A percentile compares a stretch with the other conserved stretches of the same genome.
Conservation (phyloP, 2,113 vertebrate species). For the Telmatochromis sp. region DNA sequence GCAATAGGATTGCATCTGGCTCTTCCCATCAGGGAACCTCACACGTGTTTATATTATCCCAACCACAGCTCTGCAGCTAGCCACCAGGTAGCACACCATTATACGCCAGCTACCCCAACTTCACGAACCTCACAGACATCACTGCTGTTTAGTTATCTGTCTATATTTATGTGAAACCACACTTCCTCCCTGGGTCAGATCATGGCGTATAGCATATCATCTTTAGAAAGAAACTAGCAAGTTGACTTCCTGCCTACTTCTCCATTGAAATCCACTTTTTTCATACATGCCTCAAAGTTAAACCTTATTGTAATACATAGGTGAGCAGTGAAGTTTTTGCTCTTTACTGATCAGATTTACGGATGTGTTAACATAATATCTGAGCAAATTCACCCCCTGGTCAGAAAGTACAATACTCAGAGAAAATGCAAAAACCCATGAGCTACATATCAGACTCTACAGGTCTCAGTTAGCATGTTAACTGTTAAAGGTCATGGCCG, state of each 20-base stretch:
- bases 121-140: background rate
- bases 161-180: background rate
- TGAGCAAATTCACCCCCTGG: fast-evolving
- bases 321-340: background rate
- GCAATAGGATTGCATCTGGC: background rate
- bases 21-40: background rate
- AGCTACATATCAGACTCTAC: background rate
- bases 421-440: background rate
- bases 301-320: background rate
- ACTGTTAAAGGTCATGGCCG: background rate
- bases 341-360: background rate
- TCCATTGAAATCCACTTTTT: background rate
- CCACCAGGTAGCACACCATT: background rate
- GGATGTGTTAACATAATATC: background rate
- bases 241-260: background rate
- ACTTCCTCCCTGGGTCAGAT: background rate
- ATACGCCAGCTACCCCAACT: background rate
- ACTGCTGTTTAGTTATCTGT: background rate
- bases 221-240: background rate
- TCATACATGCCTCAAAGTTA: background rate
- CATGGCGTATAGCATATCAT: background rate
- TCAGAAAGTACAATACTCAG: background rate
- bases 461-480: background rate
- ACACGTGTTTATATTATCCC: background rate
- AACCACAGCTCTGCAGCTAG: background rate